Base-by-base conservation (phyloP, 2,888 invertebrate genomes). In the Dryocosmus kuriphilus region DNA sequence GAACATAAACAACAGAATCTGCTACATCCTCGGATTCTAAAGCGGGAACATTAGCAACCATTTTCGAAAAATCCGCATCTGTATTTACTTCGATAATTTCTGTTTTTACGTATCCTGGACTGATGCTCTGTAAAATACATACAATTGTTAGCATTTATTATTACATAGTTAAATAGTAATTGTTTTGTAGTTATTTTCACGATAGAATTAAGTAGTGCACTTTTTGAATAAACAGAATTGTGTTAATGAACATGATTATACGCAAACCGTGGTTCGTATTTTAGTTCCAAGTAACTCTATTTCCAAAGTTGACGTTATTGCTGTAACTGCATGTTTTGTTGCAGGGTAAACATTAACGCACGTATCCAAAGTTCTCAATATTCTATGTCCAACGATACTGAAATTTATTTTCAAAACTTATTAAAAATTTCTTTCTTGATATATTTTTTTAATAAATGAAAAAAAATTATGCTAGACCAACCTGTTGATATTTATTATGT, bases 91-190 rank as follows among this genome's bases (percentile, higher is more conserved):
- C 8, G 3, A 27, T 9, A 74, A 93, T 92, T 80, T 93, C 92
- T 0, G 94, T 94, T 73, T 92, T 91, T 27, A 94, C 94, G 83
- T 94, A 88, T 14, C 95, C 95, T 0, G 95, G 95, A 67, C 94
- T 94, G 67, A 95, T 90, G 83, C 94, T 94, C 95, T 95, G 85
- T 35, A 38, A 38, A 19, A 65, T 14, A 62, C 8, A 32, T 32
- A 2, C n/a, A 32, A 62, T 62, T 5, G 0, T n/a, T 35, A 35
- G 35, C 11, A 1, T 35, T 35, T 11, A 35, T 35, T 11, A 11
- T 35, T 35, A 11, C 35, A 35, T 35, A 11, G 35, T 35, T 35
- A 35, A 11, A 35, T 65, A 67, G 57, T 55, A 46, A 76, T 51
- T 38, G 14, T 46, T 32, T 55, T 1, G 32, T 41, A 19, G 22